phyloP scores from a whole-genome alignment of 2,113 vertebrate genomes.

The Upupa epops region DNA sequence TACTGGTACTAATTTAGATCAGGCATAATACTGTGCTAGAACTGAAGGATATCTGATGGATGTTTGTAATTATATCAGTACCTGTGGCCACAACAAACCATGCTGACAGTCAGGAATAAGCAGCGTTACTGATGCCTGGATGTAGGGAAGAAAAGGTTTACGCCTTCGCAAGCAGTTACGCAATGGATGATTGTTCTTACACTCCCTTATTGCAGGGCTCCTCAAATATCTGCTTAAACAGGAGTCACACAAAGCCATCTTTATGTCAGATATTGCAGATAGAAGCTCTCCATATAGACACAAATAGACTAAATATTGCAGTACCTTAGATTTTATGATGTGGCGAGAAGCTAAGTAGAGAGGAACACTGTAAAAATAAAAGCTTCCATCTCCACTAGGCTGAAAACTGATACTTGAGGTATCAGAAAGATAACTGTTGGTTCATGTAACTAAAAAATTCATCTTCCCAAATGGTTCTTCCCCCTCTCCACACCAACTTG shows the following conservation, averaged over 20 bases:
- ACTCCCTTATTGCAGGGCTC: neutral
- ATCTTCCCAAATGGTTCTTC: neutral
- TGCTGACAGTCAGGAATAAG: constrained; percentile 3
- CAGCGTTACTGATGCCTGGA: neutral
- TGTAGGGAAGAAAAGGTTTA: neutral
- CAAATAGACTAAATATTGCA: constrained; percentile 23
- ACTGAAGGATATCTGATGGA: constrained; percentile 17
- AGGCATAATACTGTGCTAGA: neutral
- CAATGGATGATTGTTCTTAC: neutral
- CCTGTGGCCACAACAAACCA: constrained; percentile 3
- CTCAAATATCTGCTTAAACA: neutral
- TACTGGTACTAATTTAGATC: neutral
- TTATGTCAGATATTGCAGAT: constrained; percentile 11
- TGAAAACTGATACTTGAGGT: neutral
- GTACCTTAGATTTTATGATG: constrained; percentile 31
- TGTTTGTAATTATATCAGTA: constrained; percentile 14
- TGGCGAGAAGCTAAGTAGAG: constrained; percentile 18
- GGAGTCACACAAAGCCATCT: constrained; percentile 2
- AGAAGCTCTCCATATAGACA: neutral
- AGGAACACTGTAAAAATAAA: constrained; percentile 57
- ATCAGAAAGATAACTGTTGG: constrained; percentile 12
- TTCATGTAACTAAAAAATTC: neutral
- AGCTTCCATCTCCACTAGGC: constrained; percentile 35
- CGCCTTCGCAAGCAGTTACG: neutral
- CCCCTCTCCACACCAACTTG: neutral